phyloP scores from a whole-genome alignment of 2,113 vertebrate species.

The Chaetodon trifascialis region DNA sequence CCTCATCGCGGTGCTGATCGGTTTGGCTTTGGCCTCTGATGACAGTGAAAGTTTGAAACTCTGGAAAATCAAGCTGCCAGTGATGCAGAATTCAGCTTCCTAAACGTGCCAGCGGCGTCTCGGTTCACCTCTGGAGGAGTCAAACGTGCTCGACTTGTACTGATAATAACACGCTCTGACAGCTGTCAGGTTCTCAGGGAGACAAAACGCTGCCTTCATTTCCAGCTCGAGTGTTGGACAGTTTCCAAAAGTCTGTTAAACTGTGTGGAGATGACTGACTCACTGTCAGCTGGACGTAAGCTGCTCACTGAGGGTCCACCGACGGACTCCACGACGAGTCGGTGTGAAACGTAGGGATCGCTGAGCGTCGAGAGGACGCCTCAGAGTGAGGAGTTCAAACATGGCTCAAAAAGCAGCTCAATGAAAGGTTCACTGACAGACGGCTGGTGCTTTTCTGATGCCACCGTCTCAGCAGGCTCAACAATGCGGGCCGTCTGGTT shows the following conservation, averaged over 20 bases:
- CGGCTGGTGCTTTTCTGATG: not conserved
- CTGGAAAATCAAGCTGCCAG: not conserved
- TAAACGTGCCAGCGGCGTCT: not conserved
- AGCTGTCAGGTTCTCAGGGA: not conserved
- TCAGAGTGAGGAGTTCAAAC: not conserved
- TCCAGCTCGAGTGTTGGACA: not conserved
- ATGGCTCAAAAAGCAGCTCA: not conserved
- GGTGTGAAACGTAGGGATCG: no score
- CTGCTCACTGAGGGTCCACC: not conserved
- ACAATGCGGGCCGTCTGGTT: not conserved
- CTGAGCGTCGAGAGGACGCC: not conserved
- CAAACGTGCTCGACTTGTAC: not conserved
- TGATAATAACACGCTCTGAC: not conserved
- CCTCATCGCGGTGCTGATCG: not conserved
- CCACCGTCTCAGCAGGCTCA: not conserved
- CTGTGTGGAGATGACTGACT: not conserved
- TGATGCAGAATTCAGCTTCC: not conserved
- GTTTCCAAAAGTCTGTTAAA: constrained; percentile 4
- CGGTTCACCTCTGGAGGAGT: not conserved
- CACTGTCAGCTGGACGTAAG: not conserved
- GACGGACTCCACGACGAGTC: not conserved
- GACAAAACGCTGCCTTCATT: constrained; percentile 6
- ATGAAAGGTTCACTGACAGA: not conserved
- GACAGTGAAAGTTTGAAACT: not conserved
- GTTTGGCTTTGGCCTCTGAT: not conserved